These are phyloP conservation scores for Xerus rutilus DNA, from an alignment of 2,797 vertebrate genomes.

Conservation along the genomic window DNA sequence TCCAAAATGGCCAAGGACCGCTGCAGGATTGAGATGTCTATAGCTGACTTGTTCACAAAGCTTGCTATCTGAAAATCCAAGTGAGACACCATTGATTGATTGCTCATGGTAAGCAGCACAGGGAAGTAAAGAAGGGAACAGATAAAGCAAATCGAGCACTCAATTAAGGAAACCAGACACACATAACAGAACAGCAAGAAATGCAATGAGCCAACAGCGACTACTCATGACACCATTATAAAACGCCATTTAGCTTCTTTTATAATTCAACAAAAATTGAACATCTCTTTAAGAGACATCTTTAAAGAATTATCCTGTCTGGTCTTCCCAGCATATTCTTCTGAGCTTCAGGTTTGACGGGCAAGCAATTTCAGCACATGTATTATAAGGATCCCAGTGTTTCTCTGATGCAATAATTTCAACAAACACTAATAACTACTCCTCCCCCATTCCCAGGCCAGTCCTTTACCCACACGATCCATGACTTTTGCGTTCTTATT, in stretches of 20 bases:
- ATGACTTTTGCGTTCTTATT: background rate
- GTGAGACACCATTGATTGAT: background rate
- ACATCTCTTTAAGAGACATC: background rate
- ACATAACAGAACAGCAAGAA: background rate
- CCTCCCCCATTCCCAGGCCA: background rate
- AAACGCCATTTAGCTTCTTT: background rate
- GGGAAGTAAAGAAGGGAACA: fast-evolving
- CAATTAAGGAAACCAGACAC: background rate
- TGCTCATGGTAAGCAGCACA: background rate
- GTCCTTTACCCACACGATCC: background rate
- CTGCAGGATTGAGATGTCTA: conserved; percentile 96
- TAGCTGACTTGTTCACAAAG: conserved; percentile 97
- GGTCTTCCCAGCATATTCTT: background rate
- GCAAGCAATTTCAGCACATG: background rate
- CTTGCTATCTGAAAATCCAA: conserved; percentile 93
- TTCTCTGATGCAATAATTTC: background rate
- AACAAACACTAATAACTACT: too few species aligned
- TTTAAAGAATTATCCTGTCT: background rate
- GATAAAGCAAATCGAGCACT: background rate
- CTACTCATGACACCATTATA: background rate
- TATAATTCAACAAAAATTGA: background rate
- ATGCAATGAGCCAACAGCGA: fast-evolving
- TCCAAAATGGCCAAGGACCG: conserved; percentile 97
- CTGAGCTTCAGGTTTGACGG: background rate
- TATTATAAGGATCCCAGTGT: background rate